Conservation (phyloP, 2,888 invertebrate genomes). For the Lymantria monacha region DNA sequence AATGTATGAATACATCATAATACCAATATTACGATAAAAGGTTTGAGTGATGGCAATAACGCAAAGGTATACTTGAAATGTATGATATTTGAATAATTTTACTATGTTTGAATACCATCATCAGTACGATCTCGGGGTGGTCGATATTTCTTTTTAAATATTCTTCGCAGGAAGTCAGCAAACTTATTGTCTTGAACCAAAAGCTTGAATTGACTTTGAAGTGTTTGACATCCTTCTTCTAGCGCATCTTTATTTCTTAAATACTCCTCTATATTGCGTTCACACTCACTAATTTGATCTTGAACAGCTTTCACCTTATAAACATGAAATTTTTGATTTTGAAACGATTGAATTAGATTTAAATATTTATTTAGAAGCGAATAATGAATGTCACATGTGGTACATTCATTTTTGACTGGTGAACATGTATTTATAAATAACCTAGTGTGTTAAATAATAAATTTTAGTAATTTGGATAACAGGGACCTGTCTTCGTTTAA, state of each 20-base stretch:
- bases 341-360: too few relatives aligned
- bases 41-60: too few relatives aligned
- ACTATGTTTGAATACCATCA: constrained; percentile 47
- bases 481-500: too few relatives aligned
- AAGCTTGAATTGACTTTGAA: constrained; percentile 80
- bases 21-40: too few relatives aligned
- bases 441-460: too few relatives aligned
- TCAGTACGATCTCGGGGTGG: constrained; percentile 83
- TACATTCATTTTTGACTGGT: too few relatives aligned
- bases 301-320: constrained; percentile 74
- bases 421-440: too few relatives aligned
- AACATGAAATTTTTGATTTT: not conserved
- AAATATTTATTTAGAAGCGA: not conserved
- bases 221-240: constrained; percentile 49
- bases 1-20: too few relatives aligned
- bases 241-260: constrained; percentile 54
- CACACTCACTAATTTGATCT: constrained; percentile 73
- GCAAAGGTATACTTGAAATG: too few relatives aligned
- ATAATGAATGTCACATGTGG: too few relatives aligned
- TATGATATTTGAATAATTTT: too few relatives aligned
- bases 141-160: constrained; percentile 92
- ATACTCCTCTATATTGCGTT: constrained; percentile 78
- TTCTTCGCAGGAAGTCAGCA: constrained; percentile 88
- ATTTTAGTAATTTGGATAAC: too few relatives aligned
- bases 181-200: constrained; percentile 88